Base-by-base conservation (phyloP, 2,888 invertebrate species). In the Drosophila birchii region DNA sequence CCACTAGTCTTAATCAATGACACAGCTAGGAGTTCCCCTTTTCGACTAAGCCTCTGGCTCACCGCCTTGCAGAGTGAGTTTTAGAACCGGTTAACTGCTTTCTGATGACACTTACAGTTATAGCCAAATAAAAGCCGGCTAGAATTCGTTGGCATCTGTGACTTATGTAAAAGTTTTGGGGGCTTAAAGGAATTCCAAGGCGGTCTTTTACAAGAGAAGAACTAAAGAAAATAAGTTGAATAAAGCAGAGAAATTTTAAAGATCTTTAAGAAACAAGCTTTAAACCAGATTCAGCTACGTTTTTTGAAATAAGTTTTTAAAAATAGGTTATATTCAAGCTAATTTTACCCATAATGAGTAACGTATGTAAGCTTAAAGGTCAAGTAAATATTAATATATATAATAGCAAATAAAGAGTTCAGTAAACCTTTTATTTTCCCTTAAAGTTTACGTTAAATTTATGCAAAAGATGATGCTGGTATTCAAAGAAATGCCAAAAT, bases 71-170 rank as follows among this genome's bases (percentile, higher is more conserved):
- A 54, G 59, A 58, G 61, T 60, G 57, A 54, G 69, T 78, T 72
- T 78, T 58, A 67, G 60, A 84, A 70, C 75, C 66, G 81, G 55
- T 62, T 60, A 78, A 86, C 81, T 71, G 89, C 82, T 85, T 84
- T 81, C 44, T 75, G 75, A 80, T 86, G 81, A 47, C 87, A 78
- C 67, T 81, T 63, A 89, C 82, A 87, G 82, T 89, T 87, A 87
- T 76, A 47, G 58, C 58, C 56, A 41, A 63, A 75, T 66, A 76
- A 62, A 44, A 60, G 61, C 58, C 55, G 36, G 26, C 61, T n/a
- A 70, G 63, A 71, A 72, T 77, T 54, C 29, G 45, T 54, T 54
- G 61, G 43, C 26, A 38, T 44, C 63, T 14, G 32, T 66, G 72
- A 68, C 63, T 61, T 68, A 73, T 86, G 79, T 51, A 59, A 54